These are phyloP conservation scores for Eupsittula cactorum DNA, from an alignment of 2,113 vertebrate species.

Conservation along the genomic window DNA sequence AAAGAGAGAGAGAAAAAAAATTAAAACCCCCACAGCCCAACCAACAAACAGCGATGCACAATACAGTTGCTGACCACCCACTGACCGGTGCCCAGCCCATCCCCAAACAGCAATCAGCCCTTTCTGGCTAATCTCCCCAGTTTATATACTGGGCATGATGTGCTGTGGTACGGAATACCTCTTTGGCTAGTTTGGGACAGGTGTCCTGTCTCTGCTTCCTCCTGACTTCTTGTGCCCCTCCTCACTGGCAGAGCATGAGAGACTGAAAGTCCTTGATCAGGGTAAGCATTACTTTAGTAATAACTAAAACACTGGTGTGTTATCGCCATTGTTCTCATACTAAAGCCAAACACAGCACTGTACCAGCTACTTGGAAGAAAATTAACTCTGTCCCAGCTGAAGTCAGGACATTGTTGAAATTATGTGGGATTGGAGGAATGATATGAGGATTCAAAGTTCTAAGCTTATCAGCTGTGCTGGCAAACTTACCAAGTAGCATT, in stretches of 20 bases:
- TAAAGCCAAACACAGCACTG: neutral
- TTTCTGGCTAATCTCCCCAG: neutral
- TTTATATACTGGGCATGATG: neutral
- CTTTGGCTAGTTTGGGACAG: neutral
- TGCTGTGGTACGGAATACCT: neutral
- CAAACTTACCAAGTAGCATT: neutral
- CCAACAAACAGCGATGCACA: neutral
- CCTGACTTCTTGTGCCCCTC: neutral
- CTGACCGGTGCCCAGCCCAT: neutral
- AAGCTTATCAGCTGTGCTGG: neutral
- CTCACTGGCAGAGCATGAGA: neutral
- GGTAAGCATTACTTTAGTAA: neutral
- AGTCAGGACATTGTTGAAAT: neutral
- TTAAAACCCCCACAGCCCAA: neutral
- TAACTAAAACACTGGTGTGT: neutral
- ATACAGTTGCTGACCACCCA: neutral
- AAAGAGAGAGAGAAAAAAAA: neutral
- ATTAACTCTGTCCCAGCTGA: neutral
- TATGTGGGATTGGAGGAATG: neutral
- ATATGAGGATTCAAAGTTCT: neutral
- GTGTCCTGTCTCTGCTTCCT: neutral
- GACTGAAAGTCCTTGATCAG: neutral
- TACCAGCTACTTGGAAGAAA: neutral
- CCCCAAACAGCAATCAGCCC: neutral
- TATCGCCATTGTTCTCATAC: neutral